These are phyloP conservation scores for Megaceryle alcyon DNA, from an alignment of 2,797 vertebrate species.

Conservation along the genomic window DNA sequence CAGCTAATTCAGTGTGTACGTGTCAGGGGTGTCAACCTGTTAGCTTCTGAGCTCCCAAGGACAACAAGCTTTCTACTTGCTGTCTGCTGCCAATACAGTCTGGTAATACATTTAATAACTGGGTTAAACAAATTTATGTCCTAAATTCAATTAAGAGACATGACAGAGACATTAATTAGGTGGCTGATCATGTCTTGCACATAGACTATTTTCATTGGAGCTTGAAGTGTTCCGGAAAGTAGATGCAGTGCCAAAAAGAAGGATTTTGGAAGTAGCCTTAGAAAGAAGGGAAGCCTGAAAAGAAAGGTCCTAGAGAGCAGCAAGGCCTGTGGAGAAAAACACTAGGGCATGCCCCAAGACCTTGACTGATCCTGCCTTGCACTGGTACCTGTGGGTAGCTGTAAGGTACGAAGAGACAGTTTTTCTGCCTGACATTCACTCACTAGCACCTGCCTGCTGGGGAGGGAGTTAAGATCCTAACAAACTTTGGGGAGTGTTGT, in stretches of 20 bases:
- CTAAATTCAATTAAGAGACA: neutral
- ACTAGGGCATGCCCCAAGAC: neutral
- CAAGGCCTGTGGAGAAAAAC: neutral
- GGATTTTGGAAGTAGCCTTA: neutral
- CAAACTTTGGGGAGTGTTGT: neutral
- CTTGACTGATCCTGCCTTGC: rapidly evolving
- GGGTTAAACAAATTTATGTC: neutral
- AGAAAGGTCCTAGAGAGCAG: neutral
- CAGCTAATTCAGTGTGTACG: rapidly evolving
- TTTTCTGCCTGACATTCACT: neutral
- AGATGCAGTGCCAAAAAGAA: neutral
- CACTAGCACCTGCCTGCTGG: neutral
- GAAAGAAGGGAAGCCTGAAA: neutral
- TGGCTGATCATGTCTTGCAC: neutral
- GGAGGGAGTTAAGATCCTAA: neutral
- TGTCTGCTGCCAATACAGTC: neutral
- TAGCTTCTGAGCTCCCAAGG: neutral
- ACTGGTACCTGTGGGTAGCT: neutral
- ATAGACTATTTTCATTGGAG: rapidly evolving
- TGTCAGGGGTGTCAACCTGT: neutral
- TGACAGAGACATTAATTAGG: rapidly evolving
- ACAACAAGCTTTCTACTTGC: neutral
- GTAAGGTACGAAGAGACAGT: rapidly evolving
- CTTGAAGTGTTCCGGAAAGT: neutral
- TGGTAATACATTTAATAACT: neutral